phyloP scores from a whole-genome alignment of 1,140 invertebrate species.

The Copidosoma floridanum region DNA sequence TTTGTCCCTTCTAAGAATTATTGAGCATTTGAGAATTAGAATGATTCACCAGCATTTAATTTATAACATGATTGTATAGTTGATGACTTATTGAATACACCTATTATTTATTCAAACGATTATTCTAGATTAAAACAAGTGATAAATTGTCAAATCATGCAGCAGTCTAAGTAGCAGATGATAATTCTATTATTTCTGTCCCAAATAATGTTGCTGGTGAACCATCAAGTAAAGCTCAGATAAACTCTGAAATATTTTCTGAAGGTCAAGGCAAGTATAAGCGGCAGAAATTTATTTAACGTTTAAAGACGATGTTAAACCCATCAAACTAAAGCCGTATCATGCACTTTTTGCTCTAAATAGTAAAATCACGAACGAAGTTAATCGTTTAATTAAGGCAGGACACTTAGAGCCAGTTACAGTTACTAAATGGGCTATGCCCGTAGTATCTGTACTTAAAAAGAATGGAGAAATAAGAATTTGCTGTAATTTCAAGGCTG shows the following conservation, averaged over 20 bases:
- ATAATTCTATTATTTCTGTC: no score
- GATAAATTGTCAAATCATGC: neutral
- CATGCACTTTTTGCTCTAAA: no score
- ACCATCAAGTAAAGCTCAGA: no score
- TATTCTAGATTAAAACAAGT: neutral
- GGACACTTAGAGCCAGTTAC: no score
- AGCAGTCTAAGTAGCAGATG: neutral
- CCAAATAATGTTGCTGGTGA: no score
- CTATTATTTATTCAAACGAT: neutral
- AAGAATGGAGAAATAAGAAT: slow-evolving; percentile 42
- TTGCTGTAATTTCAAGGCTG: slow-evolving; percentile 48
- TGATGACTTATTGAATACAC: neutral
- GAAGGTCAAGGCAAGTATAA: no score
- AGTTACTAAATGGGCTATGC: slow-evolving; percentile 49
- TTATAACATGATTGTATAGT: neutral
- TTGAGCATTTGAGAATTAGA: neutral
- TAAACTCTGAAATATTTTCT: no score
- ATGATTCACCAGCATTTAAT: neutral
- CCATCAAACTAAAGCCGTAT: no score
- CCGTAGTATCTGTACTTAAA: slow-evolving; percentile 48
- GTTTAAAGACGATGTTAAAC: no score
- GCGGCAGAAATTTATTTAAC: no score
- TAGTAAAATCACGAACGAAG: no score
- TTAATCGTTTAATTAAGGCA: no score
- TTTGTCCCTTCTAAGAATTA: neutral